phyloP scores from a whole-genome alignment of 1,140 invertebrate genomes.

The Orchestia grillus region DNA sequence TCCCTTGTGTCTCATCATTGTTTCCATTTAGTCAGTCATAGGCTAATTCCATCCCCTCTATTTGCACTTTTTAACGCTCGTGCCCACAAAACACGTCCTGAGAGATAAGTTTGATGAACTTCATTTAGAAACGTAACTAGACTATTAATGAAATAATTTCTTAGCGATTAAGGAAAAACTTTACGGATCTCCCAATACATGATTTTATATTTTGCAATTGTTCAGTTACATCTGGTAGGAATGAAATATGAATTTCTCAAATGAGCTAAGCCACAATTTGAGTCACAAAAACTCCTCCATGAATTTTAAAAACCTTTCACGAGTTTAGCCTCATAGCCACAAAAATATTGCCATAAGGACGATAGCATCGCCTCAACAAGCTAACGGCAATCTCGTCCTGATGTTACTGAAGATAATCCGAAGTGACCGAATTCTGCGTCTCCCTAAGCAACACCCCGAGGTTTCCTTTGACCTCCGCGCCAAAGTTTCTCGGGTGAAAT shows the following conservation, averaged over 20 bases:
- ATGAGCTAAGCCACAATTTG: neutral
- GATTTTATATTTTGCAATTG: neutral
- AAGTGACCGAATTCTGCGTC: neutral
- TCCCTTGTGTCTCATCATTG: too few species aligned
- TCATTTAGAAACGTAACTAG: too few species aligned
- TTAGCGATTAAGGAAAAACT: too few species aligned
- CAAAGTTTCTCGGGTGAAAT: constrained; percentile 13
- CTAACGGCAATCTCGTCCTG: neutral
- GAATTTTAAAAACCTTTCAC: neutral
- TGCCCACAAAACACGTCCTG: too few species aligned
- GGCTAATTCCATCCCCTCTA: too few species aligned
- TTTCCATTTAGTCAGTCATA: too few species aligned
- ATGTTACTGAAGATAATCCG: neutral
- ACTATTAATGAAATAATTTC: too few species aligned
- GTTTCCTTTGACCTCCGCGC: constrained; percentile 6
- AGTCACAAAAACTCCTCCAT: neutral
- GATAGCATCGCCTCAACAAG: neutral
- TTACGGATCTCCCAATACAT: neutral
- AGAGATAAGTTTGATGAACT: too few species aligned
- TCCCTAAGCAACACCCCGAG: neutral
- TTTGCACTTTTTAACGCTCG: too few species aligned
- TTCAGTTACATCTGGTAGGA: neutral
- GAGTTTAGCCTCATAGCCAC: neutral
- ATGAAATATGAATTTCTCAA: neutral
- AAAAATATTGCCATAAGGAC: neutral